Percentiles rank a stretch among this genome's conserved stretches.
Evolutionary conservation across 2,888 invertebrate genomes (phyloP).

Genomic region (Aphodius sticticus): DNA sequence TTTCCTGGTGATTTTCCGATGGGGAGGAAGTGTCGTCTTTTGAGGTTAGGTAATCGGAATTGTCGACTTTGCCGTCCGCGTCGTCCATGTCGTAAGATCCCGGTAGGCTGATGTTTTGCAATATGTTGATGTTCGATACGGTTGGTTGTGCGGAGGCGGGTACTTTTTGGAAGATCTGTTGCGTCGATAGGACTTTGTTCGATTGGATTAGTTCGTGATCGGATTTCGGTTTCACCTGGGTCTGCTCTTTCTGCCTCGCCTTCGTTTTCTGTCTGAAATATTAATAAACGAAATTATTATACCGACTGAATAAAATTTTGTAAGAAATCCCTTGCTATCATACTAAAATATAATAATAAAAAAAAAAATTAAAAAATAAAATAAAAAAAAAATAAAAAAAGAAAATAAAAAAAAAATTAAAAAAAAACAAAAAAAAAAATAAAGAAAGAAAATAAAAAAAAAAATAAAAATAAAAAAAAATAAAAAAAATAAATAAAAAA

Average conservation of each 20-base stretch:
- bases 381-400: too few relatives aligned
- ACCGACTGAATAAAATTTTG: too few relatives aligned
- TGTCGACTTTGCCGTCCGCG: slow-evolving; percentile 26
- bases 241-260: slow-evolving; percentile 46
- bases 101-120: slow-evolving; percentile 54
- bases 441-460: too few relatives aligned
- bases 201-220: slow-evolving; percentile 33
- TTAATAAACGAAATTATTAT: slow-evolving; percentile 14
- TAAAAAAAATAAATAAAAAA: too few relatives aligned
- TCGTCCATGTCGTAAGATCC: slow-evolving; percentile 42
- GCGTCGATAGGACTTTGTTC: slow-evolving; percentile 28
- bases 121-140: slow-evolving; percentile 54
- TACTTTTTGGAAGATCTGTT: slow-evolving; percentile 37
- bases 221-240: slow-evolving; percentile 41
- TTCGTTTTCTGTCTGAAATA: slow-evolving; percentile 50
- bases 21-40: not conserved
- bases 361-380: too few relatives aligned
- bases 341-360: too few relatives aligned
- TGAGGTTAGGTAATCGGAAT: not conserved
- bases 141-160: slow-evolving; percentile 23
- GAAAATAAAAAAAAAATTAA: too few relatives aligned
- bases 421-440: too few relatives aligned
- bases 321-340: too few relatives aligned
- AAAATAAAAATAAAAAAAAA: too few relatives aligned
- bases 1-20: not conserved